A percentile compares a stretch with the other conserved stretches of the same genome.
Conservation (phyloP, 1,140 invertebrate species). For the Gonatopus flavifemur region DNA sequence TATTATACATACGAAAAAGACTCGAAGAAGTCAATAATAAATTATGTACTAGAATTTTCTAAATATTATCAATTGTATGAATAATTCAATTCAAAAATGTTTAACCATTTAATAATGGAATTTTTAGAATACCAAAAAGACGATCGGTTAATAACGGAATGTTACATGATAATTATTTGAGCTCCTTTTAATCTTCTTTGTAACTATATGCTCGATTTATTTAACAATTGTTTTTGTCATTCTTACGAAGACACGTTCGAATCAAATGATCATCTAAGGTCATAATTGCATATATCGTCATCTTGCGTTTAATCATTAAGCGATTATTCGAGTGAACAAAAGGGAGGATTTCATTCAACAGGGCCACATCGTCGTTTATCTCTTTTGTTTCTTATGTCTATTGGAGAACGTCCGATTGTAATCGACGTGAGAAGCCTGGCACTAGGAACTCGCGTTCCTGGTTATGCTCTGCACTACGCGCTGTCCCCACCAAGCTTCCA, state of each 20-base stretch:
- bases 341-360: constrained; percentile 10
- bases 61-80: no score
- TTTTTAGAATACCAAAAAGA: no score
- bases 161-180: no score
- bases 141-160: no score
- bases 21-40: no score
- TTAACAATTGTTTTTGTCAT: neutral
- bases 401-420: constrained; percentile 51
- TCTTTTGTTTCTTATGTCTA: constrained; percentile 52
- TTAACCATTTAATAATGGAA: no score
- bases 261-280: no score
- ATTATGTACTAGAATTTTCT: no score
- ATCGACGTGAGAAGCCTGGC: constrained; percentile 44
- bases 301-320: constrained; percentile 15
- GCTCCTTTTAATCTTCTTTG: no score
- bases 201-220: constrained; percentile 1
- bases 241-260: neutral
- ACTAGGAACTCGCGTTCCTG: constrained; percentile 55
- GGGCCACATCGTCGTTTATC: constrained; percentile 34
- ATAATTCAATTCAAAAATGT: no score
- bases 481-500: constrained; percentile 65
- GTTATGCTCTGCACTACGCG: constrained; percentile 59
- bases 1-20: no score
- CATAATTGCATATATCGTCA: no score
- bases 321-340: constrained; percentile 15